phyloP scores from a whole-genome alignment of 2,888 invertebrate species.

The Malthinus seriepunctatus region DNA sequence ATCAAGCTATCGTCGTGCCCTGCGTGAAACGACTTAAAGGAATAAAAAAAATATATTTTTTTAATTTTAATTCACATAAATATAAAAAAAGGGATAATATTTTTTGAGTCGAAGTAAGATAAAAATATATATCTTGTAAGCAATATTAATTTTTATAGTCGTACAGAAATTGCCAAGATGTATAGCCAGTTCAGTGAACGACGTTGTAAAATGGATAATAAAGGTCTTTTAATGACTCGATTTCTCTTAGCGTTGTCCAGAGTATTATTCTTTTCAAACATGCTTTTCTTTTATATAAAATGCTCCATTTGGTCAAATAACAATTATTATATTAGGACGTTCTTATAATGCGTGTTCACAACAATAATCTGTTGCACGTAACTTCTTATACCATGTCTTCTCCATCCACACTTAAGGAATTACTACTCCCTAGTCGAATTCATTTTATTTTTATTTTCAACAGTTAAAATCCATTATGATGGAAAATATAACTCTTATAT shows the following conservation, averaged over 20 bases:
- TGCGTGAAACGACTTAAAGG: constrained; percentile 26
- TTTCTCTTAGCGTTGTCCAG: constrained; percentile 12
- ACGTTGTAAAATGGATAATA: constrained; percentile 22
- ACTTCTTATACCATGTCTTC: no score
- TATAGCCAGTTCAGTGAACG: constrained; percentile 20
- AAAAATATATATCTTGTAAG: constrained; percentile 4
- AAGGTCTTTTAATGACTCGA: constrained; percentile 22
- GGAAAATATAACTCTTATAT: no score
- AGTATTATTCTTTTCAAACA: background rate
- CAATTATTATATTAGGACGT: no score
- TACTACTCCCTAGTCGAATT: no score
- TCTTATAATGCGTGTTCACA: no score
- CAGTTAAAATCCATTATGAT: no score
- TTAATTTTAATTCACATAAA: constrained; percentile 7
- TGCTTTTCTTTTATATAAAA: no score
- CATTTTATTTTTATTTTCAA: no score
- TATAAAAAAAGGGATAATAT: background rate
- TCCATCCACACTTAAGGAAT: no score
- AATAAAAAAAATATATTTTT: constrained; percentile 3
- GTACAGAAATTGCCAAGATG: constrained; percentile 16
- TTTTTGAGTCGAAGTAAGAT: constrained; percentile 3
- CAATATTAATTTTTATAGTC: constrained; percentile 15
- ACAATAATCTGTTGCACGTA: no score
- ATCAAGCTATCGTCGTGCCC: constrained; percentile 29
- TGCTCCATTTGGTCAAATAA: no score